Evolutionary conservation across 2,797 vertebrate genomes (phyloP), one percentile per base, ranked within the genome.

Genomic region (Hafferia zeledoni): DNA sequence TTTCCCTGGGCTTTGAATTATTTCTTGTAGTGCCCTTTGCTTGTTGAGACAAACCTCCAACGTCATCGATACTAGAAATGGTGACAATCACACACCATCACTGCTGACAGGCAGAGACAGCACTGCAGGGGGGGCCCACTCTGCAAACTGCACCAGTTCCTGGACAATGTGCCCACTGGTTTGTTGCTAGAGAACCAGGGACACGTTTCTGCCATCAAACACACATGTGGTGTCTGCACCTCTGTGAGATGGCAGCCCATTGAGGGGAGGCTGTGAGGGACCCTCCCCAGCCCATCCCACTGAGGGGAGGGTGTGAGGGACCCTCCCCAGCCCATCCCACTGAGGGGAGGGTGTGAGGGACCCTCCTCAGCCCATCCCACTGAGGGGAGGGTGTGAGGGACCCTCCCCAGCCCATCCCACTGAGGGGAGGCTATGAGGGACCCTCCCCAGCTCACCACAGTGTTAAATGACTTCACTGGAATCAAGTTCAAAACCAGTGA

Each of bases 171-270:
- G 35, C 47, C 76, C 61, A 35, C 53, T 49, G 70, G 49, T 78
- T 27, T 72, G 87, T 87, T 94, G 90, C 56, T 94, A 96, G 79
- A 96, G 96, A 96, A 91, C 65, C 12, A 15, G 93, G 93, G 85
- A 93, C 43, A 13, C 87, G 89, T 86, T 96, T 93, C 91, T 27
- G 60, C 55, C 83, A 92, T 76, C 92, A 84, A 96, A 96, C 78
- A 87, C 7, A 19, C 24, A 43, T 3, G 80, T 55, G 79, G 68
- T 84, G 96, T 94, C 92, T 92, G 90, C 46, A 96, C 79, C 89
- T 90, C 71, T 18, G 4, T 10, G 76, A 86, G 65, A 89, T 13
- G 30, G 30, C 47, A 24, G n/a, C 43, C 37, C 37, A 39, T 11
- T 39, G 37, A 39, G 37, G 37, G 37, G 37, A n/a, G n/a, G n/a